These are phyloP conservation scores for Sinelater perroti DNA, from an alignment of 2,888 invertebrate species.

Conservation along the genomic window DNA sequence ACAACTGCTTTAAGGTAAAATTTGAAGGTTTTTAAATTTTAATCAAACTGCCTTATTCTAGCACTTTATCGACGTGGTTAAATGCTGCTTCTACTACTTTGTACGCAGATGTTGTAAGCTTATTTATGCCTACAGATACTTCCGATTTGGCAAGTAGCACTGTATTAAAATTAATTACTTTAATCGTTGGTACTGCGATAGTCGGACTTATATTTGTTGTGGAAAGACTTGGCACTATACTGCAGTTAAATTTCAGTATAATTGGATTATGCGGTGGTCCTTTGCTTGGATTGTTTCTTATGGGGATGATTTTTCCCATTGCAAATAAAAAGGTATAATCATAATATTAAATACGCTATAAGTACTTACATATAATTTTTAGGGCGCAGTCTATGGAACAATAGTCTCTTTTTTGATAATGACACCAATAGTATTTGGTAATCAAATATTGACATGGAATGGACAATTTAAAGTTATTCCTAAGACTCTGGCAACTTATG, in stretches of 20 bases:
- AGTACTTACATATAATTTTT: slow-evolving; percentile 11
- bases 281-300: slow-evolving; percentile 69
- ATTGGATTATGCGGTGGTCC: slow-evolving; percentile 72
- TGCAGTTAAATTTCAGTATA: slow-evolving; percentile 61
- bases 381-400: slow-evolving; percentile 67
- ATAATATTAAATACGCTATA: slow-evolving; percentile 50
- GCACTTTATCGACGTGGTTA: slow-evolving; percentile 70
- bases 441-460: slow-evolving; percentile 47
- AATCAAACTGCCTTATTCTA: slow-evolving; percentile 51
- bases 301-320: slow-evolving; percentile 73
- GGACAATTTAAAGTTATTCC: slow-evolving; percentile 22
- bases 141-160: slow-evolving; percentile 65
- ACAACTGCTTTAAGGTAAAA: slow-evolving; percentile 73
- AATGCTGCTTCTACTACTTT: slow-evolving; percentile 72
- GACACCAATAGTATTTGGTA: slow-evolving; percentile 53
- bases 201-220: slow-evolving; percentile 75
- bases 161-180: slow-evolving; percentile 67
- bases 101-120: slow-evolving; percentile 71
- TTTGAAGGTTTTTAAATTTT: background rate
- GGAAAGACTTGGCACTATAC: slow-evolving; percentile 67
- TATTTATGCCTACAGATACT: slow-evolving; percentile 63
- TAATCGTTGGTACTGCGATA: slow-evolving; percentile 72
- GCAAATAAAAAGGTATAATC: slow-evolving; percentile 65
- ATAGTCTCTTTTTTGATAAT: slow-evolving; percentile 63
- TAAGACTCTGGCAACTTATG: slow-evolving; percentile 13